Conservation (phyloP, 1,140 invertebrate species). For the Drepana arcuata region DNA sequence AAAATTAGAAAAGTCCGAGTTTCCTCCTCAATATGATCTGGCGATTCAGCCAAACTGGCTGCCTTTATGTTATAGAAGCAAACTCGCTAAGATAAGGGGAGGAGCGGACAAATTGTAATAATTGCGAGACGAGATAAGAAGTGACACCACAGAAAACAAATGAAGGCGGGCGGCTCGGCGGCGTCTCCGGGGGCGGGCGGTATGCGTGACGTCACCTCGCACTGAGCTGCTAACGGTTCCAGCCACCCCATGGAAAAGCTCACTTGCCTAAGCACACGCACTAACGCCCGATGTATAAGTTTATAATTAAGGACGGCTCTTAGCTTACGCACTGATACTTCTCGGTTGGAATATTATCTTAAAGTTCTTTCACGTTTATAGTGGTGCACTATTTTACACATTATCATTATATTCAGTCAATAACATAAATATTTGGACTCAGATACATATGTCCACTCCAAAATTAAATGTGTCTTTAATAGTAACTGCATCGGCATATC, state of each 20-base stretch:
- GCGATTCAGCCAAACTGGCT: conserved; percentile 58
- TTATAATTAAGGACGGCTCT: too few species aligned
- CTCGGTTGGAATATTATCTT: too few species aligned
- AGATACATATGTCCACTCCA: too few species aligned
- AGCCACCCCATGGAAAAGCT: conserved; percentile 16
- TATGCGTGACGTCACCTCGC: conserved; percentile 41
- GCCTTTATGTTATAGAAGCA: conserved; percentile 64
- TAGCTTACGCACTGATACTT: too few species aligned
- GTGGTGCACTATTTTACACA: too few species aligned
- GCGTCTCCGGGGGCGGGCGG: conserved; percentile 18
- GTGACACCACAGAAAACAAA: conserved; percentile 70
- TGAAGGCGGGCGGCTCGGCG: conserved; percentile 46
- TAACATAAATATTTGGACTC: conserved; percentile 8
- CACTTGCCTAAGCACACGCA: conserved; percentile 12
- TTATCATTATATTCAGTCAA: conserved; percentile 8
- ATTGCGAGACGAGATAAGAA: conserved; percentile 69
- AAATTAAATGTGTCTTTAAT: too few species aligned
- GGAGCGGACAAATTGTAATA: conserved; percentile 71
- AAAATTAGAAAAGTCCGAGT: conserved; percentile 56
- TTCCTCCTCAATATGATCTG: conserved; percentile 58
- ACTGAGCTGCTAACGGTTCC: conserved; percentile 19
- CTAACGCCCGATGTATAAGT: too few species aligned
- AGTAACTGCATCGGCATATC: too few species aligned
- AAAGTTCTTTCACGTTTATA: too few species aligned
- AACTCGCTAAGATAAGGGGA: conserved; percentile 66